Evolutionary conservation across 2,797 vertebrate genomes (phyloP).

Genomic region (Chlorospingus flavigularis): DNA sequence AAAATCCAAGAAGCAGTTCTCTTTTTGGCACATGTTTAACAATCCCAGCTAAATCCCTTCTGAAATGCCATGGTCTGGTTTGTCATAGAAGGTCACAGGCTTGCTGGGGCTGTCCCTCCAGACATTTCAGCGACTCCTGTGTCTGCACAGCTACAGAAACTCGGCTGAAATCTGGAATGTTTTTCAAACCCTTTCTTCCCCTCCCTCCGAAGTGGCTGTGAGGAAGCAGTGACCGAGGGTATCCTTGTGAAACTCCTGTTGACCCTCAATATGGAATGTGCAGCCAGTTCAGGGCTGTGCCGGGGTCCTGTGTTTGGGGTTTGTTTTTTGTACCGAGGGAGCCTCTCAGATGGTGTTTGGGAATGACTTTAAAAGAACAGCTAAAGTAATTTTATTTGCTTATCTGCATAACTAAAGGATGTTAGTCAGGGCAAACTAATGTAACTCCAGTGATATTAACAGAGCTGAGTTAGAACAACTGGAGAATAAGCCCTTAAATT

Average conservation of each 20-base stretch:
- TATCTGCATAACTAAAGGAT: neutral
- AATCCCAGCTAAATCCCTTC: conserved; percentile 9
- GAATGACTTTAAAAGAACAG: neutral
- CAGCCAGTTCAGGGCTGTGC: neutral
- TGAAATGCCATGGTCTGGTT: conserved; percentile 4
- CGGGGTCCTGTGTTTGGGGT: neutral
- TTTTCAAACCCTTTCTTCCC: neutral
- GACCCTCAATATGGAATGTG: neutral
- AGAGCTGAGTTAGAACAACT: neutral
- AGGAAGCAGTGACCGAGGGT: conserved; percentile 9
- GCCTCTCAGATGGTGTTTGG: neutral
- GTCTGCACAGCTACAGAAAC: conserved; percentile 14
- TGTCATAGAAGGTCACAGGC: conserved; percentile 32
- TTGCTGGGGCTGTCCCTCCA: neutral
- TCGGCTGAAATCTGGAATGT: conserved; percentile 5
- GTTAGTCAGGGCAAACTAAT: conserved; percentile 7
- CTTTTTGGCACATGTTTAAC: conserved; percentile 22
- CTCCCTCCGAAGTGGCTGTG: neutral
- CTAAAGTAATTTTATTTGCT: neutral
- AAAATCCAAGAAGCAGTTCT: neutral
- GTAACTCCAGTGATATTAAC: neutral
- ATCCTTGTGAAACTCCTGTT: neutral
- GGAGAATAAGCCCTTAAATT: neutral
- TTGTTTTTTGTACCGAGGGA: neutral
- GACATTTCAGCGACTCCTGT: neutral